Evolutionary conservation across 2,888 invertebrate genomes (phyloP), one percentile per base, ranked within the genome.

Genomic region (Dasypolia templi): DNA sequence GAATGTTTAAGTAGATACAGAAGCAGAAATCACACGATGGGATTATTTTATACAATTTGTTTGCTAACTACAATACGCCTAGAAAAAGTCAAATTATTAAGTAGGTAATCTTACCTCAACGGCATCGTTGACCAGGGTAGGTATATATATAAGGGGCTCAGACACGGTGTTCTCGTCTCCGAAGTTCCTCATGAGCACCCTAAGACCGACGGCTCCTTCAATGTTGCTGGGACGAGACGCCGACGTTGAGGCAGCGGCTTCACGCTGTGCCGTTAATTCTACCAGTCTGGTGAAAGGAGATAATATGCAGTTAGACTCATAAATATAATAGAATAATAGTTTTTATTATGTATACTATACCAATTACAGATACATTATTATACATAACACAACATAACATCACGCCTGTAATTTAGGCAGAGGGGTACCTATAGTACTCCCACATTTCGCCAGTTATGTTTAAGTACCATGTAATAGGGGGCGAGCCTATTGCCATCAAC

Each of bases 181-280:
- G 59, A 97, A 95, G 90, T 97, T 97, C 82, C 97, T 95, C 83
- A 97, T 89, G 9, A 97, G 91, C 19, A 97, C 94, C 46, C 96
- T 94, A 81, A 97, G 94, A 29, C 97, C 97, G 5, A 93, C 89
- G 0, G 91, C 86, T 0, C 90, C 93, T 5, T 95, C 94, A 0
- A 81, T 67, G 0, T 84, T 87, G 0, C 49, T 81, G 0, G 90
- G 87, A 3, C 90, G 90, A 0, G 90, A 72, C 0, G 93, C 92
- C 0, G 93, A 89, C 0, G 95, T 93, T 0, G 95, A 95, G 0
- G 95, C 93, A 0, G 95, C 94, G 1, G 93, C 95, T 88, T 96
- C 96, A 53, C 95, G 94, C 67, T 96, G 95, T 0, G 95, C 95
- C 29, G 97, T 96, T 19, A 97, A 91, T 84, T 97, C 97, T 35